phyloP scores from a whole-genome alignment of 2,797 vertebrate genomes.

The Ara ararauna region DNA sequence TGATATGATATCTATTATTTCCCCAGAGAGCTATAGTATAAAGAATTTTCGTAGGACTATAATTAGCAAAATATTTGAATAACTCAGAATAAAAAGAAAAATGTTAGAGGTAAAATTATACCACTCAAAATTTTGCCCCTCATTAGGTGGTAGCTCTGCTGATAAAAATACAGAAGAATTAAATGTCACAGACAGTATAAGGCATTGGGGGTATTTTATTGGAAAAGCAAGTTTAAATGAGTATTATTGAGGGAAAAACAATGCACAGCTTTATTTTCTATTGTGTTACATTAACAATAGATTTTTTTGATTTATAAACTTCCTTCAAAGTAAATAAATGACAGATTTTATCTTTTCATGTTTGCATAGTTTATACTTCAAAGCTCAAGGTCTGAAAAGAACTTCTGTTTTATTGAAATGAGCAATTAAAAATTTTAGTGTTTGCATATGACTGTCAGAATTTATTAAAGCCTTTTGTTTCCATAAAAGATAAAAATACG shows the following conservation, averaged over 20 bases:
- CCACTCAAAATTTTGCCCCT: not conserved
- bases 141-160: not conserved
- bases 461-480: not conserved
- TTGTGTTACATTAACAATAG: not conserved
- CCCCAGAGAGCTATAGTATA: not conserved
- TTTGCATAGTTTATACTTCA: not conserved
- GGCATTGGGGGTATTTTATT: not conserved
- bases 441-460: not conserved
- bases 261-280: not conserved
- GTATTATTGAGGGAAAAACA: not conserved
- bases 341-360: not conserved
- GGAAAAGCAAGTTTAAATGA: not conserved
- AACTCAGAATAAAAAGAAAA: not conserved
- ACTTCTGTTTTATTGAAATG: not conserved
- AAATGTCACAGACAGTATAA: not conserved
- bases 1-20: not conserved
- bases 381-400: not conserved
- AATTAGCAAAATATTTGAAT: not conserved
- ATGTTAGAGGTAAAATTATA: not conserved
- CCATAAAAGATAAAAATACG: not conserved
- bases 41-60: not conserved
- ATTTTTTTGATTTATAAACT: not conserved
- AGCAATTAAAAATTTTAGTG: fast-evolving
- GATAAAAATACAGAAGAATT: not conserved
- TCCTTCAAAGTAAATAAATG: not conserved